Evolutionary conservation across 2,797 vertebrate species (phyloP), one percentile per base, ranked within the genome.

Genomic region (Danionella dracula): DNA sequence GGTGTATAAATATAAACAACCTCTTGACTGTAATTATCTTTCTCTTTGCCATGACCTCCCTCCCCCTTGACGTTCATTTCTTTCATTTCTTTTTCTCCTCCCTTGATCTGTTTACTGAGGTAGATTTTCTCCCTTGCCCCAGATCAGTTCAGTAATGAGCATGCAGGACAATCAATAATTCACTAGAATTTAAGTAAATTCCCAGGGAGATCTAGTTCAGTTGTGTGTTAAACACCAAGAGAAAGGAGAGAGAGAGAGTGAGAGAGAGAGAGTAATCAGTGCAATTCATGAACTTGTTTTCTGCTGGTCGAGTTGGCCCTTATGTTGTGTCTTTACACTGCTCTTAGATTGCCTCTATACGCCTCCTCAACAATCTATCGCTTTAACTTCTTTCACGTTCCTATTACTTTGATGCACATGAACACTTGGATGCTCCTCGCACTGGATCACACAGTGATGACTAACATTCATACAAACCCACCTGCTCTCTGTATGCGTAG

Each of bases 131-230:
- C 83, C 82, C 83, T 83, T 79, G 78, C 66, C 66, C 85, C 79
- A 87, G 84, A 87, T 90, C 88, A 87, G 84, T 87, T 83, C 81
- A 80, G 81, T 90, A 85, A 86, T 79, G 86, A 93, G 89, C 84
- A 78, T 79, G 85, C 83, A 82, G 88, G 86, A 83, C 85, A 87
- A 91, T 94, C 92, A 88, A 88, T 93, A 93, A 92, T 93, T 91
- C 89, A 91, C 80, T 74, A 82, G 82, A 79, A 72, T 81, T 58
- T 84, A 84, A 87, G 81, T 87, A 82, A 79, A 79, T 79, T n/a
- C 59, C 19, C 71, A 73, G 66, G 59, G 46, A 84, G 78, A 87
- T 83, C 83, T 81, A 81, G 66, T 82, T 77, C 82, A 78, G 82
- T 79, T 84, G 62, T 80, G 82, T 78, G 72, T 83, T 77, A 81